Evolutionary conservation across 2,888 invertebrate species (phyloP).

Genomic region (Himalopsyche japonica): DNA sequence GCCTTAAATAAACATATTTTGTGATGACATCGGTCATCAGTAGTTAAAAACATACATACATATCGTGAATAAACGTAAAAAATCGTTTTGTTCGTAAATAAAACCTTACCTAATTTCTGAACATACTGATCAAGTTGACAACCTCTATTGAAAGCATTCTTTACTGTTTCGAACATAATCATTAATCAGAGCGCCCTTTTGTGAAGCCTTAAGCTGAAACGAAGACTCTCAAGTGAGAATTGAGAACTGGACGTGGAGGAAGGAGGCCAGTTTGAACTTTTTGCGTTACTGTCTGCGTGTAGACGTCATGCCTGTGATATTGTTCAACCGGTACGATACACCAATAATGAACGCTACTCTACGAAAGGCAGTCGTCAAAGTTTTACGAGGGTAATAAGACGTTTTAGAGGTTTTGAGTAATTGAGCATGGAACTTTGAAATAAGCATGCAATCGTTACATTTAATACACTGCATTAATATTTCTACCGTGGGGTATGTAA

Average conservation of each 20-base stretch:
- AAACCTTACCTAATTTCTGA: background rate
- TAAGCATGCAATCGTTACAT: too few relatives aligned
- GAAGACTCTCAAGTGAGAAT: constrained; percentile 19
- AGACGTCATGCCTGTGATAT: background rate
- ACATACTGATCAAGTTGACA: background rate
- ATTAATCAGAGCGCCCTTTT: constrained; percentile 18
- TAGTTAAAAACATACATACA: too few relatives aligned
- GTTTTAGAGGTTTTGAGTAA: too few relatives aligned
- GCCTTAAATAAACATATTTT: too few relatives aligned
- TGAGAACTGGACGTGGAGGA: constrained; percentile 2
- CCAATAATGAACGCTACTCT: background rate
- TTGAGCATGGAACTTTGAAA: too few relatives aligned
- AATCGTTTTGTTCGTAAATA: too few relatives aligned
- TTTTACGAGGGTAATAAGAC: too few relatives aligned
- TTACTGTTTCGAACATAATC: constrained; percentile 5
- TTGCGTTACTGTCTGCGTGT: background rate
- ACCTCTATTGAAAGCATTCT: constrained; percentile 3
- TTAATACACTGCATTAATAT: too few relatives aligned
- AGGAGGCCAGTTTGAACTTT: background rate
- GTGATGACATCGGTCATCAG: too few relatives aligned
- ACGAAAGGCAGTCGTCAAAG: background rate
- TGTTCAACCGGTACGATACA: background rate
- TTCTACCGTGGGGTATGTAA: too few relatives aligned
- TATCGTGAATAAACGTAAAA: too few relatives aligned
- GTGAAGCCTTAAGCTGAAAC: constrained; percentile 4